Evolutionary conservation across 2,888 invertebrate species (phyloP).

Genomic region (Pecten maximus): DNA sequence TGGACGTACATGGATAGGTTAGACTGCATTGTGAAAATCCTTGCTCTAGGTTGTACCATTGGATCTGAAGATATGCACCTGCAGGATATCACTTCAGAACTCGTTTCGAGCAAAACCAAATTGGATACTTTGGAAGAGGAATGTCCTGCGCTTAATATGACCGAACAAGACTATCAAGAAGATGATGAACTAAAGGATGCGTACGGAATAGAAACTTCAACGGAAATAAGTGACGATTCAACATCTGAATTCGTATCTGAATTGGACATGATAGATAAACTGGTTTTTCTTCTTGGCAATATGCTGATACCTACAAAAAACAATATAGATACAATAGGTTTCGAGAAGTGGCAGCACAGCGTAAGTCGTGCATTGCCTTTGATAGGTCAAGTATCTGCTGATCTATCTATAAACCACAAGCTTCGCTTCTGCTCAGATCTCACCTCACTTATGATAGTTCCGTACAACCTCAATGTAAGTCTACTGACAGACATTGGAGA

Average conservation of each 20-base stretch:
- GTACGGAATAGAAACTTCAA: background rate
- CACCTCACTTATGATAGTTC: constrained; percentile 43
- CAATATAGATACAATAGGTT: background rate
- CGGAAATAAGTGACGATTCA: background rate
- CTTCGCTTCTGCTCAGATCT: constrained; percentile 54
- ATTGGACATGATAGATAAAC: background rate
- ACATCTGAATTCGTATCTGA: background rate
- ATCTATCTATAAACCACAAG: constrained; percentile 39
- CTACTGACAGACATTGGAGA: constrained; percentile 41
- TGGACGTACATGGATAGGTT: constrained; percentile 46
- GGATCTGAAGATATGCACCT: constrained; percentile 36
- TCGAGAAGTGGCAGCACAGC: constrained; percentile 47
- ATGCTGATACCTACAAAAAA: constrained; percentile 42
- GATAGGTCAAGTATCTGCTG: constrained; percentile 46
- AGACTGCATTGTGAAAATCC: constrained; percentile 43
- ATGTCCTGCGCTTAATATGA: background rate
- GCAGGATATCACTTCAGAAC: background rate
- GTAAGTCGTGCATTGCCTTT: constrained; percentile 47
- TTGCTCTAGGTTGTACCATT: constrained; percentile 37
- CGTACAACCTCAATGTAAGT: constrained; percentile 16
- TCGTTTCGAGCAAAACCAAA: background rate
- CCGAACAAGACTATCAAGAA: background rate
- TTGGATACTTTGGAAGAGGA: background rate
- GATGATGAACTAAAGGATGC: background rate
- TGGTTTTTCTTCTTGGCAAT: constrained; percentile 48